Base-by-base conservation (phyloP, 2,888 invertebrate species). In the Pyralis farinalis region DNA sequence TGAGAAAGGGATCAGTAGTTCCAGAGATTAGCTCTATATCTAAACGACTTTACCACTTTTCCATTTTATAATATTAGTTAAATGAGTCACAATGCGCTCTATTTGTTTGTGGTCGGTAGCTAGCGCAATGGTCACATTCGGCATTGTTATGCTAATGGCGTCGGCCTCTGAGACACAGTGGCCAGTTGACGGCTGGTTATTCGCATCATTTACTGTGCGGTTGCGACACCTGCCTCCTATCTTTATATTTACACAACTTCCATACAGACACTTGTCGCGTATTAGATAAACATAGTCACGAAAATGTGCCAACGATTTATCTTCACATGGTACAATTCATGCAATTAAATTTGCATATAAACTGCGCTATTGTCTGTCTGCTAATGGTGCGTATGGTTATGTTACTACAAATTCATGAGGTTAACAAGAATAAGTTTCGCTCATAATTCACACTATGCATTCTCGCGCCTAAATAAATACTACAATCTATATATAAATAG, bases 101-200 rank as follows among this genome's bases (percentile, higher is more conserved):
- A 11, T 37, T 30, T 10, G 37, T 30, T 29, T 30, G 12, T 53
- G 50, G 52, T 47, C 54, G 50, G 52, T 47, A 42, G 22, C 37
- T 39, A 42, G 44, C 43, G 46, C 46, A 46, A 47, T 44, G 43
- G 44, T 45, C 43, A 37, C 41, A 43, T 37, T 64, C 58, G 55
- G 63, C 57, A 64, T 65, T 58, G 56, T 54, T 47, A 53, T 62
- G 65, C 63, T 75, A 73, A 75, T 65, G 47, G 48, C 46, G 48
- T 40, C 51, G 67, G 57, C 71, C 73, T 70, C 58, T 51, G 54
- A 30, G 42, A 47, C 16, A 16, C 47, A 45, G 45, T 47, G 44
- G 49, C 47, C 51, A 42, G 16, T 48, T 53, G 44, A 42, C 45
- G 45, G 42, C 43, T 38, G 16, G 16, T 25, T 36, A 9, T 42